These are phyloP conservation scores for Saguinus imperator DNA, from an alignment of 2,113 vertebrate species.

Conservation along the genomic window DNA sequence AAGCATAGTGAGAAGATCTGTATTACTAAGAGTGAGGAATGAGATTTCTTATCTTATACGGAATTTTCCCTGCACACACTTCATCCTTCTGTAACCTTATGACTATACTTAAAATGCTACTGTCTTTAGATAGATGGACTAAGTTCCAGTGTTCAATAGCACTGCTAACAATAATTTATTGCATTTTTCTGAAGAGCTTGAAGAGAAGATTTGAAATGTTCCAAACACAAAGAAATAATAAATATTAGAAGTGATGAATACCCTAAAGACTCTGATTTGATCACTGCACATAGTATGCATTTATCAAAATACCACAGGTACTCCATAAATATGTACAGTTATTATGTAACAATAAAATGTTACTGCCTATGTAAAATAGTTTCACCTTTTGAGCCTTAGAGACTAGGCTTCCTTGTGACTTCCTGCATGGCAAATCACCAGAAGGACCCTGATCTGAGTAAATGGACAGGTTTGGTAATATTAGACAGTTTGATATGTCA, in stretches of 20 bases:
- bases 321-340: background rate
- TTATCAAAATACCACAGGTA: background rate
- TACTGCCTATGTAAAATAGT: background rate
- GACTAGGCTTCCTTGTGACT: background rate
- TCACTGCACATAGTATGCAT: background rate
- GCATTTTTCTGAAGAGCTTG: background rate
- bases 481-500: background rate
- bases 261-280: background rate
- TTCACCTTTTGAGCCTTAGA: background rate
- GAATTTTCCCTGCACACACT: background rate
- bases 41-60: background rate
- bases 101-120: background rate
- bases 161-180: background rate
- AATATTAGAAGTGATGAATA: no score
- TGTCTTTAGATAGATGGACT: background rate
- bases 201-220: background rate
- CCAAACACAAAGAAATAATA: no score
- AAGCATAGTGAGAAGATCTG: background rate
- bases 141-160: background rate
- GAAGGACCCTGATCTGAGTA: background rate
- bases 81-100: background rate
- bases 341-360: background rate
- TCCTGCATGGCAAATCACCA: background rate
- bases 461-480: background rate
- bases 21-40: background rate